Conservation (phyloP, 2,888 invertebrate species). For the Calliphora vomitoria region DNA sequence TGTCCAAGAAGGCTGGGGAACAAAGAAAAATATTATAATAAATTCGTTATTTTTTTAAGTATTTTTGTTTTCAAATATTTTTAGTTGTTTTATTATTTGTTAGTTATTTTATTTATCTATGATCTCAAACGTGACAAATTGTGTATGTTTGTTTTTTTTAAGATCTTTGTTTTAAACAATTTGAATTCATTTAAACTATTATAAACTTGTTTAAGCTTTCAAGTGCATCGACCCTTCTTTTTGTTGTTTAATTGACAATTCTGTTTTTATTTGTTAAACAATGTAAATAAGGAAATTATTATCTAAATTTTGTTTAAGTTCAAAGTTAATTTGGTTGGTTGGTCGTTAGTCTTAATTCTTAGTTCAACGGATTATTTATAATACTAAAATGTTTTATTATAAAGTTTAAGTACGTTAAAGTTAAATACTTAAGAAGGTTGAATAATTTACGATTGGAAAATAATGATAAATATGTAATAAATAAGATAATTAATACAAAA, state of each 20-base stretch:
- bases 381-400: too few relatives aligned
- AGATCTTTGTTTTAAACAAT: neutral
- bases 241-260: neutral
- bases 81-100: neutral
- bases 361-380: too few relatives aligned
- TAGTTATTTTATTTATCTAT: neutral
- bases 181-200: neutral
- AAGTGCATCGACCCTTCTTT: neutral
- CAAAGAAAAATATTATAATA: neutral
- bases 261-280: neutral
- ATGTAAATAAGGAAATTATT: neutral
- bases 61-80: neutral
- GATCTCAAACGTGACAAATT: neutral
- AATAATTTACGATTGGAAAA: too few relatives aligned
- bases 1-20: conserved; percentile 76
- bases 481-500: too few relatives aligned
- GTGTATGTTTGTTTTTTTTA: neutral
- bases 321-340: too few relatives aligned
- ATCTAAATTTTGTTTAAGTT: neutral
- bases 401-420: too few relatives aligned
- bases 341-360: too few relatives aligned
- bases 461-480: too few relatives aligned
- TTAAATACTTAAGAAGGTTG: too few relatives aligned
- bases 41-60: neutral
- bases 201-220: neutral